Base-by-base conservation (phyloP, 2,113 vertebrate species). In the Myotis yumanensis region DNA sequence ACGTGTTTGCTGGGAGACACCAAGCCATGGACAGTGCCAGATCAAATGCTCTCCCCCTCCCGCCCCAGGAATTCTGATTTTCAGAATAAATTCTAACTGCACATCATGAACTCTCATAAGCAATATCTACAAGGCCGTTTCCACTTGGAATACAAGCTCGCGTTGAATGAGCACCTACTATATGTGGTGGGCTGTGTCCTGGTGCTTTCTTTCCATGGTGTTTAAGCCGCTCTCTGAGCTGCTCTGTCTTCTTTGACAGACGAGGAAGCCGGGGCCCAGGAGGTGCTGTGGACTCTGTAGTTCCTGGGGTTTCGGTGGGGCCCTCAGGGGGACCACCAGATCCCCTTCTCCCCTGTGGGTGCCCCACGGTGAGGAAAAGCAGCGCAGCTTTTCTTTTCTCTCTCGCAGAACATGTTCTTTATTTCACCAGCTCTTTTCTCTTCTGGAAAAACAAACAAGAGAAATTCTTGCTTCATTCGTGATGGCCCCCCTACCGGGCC, bases 361-460 rank as follows among this genome's bases (percentile, higher is more conserved):
- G 11, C 23, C 11, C 22, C 32, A 52, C 80, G 57, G 46, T 46
- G 40, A 88, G 40, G 86, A 71, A 90, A 89, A 87, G 43, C 64
- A 28, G 10, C 4, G 9, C 46, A 7, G 46, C 14, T 79, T 90
- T 93, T 91, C 80, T 84, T 87, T 93, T 90, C 28, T 84, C 62
- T 90, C 89, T 68, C 86, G 75, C 80, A 59, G 92, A 89, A 40
- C 20, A 32, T 57, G 57, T 64, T 88, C 71, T 90, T 90, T 89
- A 72, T 79, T 84, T 96, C 83, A 57, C 32, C 88, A 57, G 93
- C 51, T 90, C 52, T 92, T 95, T 93, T 95, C 82, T 94, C 25
- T 86, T 86, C 59, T 93, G 76, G 23, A 93, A 82, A 94, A 97
- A 96, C 40, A 94, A 96, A 90, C 15, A 57, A 68, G 85, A 85